Evolutionary conservation across 2,888 invertebrate genomes (phyloP), one percentile per base, ranked within the genome.

Genomic region (Mesorhabditis sp.): DNA sequence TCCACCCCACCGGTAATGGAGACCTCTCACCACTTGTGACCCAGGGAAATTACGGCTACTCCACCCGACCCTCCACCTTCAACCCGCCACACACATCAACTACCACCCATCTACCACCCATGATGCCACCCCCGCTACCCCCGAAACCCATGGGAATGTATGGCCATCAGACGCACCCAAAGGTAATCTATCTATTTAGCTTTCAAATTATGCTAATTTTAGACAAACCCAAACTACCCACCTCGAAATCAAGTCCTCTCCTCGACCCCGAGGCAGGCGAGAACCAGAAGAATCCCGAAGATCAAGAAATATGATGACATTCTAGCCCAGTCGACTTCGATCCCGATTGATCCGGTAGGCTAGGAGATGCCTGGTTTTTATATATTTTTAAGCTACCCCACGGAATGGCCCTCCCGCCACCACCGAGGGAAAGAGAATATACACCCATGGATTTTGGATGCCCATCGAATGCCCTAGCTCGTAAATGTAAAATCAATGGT

Each of bases 341-440:
- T 50, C n/a, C n/a, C n/a, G n/a, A 50, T 50, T 50, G 58, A 50
- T 50, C 58, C 58, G 58, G 58, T 50, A 50, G n/a, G 58, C n/a
- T 1, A 10, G n/a, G n/a, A 13, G n/a, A 50, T 13, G n/a, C n/a
- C n/a, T 50, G 58, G n/a, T 13, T 10, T n/a, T 50, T 13, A 50
- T 10, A 50, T 50, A 50, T 13, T 50, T 28, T 50, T 50, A 10
- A 50, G 58, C 10, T 50, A 50, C 58, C 58, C n/a, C n/a, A n/a
- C 58, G 58, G n/a, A 13, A 13, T 50, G 10, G 10, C 58, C n/a
- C 10, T 50, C 1, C 58, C 7, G n/a, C 58, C 58, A n/a, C n/a
- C n/a, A n/a, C 58, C 58, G n/a, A 50, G 7, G 10, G 58, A 50
- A n/a, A 50, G n/a, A 50, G n/a, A 13, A 10, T 50, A 50, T n/a